phyloP scores from a whole-genome alignment of 2,113 vertebrate genomes.

The Oreochromis niloticus region DNA sequence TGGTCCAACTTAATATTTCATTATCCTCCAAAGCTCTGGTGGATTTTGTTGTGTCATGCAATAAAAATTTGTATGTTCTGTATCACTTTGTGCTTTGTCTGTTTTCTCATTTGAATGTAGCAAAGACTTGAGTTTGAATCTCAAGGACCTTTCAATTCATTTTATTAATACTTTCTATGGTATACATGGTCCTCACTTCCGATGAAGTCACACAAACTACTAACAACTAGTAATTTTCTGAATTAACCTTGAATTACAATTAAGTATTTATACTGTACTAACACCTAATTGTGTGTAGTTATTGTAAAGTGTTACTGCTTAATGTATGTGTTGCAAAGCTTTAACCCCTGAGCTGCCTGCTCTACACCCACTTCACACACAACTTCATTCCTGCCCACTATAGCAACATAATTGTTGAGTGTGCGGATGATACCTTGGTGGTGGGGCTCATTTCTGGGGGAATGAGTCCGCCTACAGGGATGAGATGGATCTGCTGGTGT shows the following conservation, averaged over 20 bases:
- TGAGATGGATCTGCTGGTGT: not conserved
- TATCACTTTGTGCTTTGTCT: not conserved
- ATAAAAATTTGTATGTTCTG: not conserved
- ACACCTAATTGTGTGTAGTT: not conserved
- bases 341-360: not conserved
- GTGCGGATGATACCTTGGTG: not conserved
- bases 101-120: accelerated
- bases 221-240: no score
- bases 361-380: not conserved
- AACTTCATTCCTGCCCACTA: not conserved
- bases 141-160: not conserved
- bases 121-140: not conserved
- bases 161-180: not conserved
- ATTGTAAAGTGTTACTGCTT: not conserved
- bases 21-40: not conserved
- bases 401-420: not conserved
- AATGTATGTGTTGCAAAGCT: not conserved
- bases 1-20: not conserved
- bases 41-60: not conserved
- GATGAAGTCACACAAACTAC: not conserved
- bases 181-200: not conserved
- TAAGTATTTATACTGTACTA: not conserved
- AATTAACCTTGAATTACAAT: no score
- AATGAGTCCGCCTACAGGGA: not conserved
- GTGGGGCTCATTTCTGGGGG: not conserved